Base-by-base conservation (phyloP, 2,113 vertebrate genomes). In the Nothobranchius furzeri region DNA sequence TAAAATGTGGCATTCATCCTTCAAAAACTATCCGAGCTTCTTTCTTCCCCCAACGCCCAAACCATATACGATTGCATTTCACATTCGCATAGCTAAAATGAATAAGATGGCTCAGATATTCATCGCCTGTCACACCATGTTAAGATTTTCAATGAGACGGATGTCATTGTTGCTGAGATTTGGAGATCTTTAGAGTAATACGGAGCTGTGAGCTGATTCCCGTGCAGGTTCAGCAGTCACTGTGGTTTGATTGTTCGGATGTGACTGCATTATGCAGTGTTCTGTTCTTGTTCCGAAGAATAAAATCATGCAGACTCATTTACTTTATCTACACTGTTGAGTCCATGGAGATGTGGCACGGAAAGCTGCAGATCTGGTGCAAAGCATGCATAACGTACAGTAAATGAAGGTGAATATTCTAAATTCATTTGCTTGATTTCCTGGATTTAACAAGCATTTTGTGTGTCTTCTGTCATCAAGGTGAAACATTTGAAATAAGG, bases 41-140 rank as follows among this genome's bases (percentile, higher is more conserved):
- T 59, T 58, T 12, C 50, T 67, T 30, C 61, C 35, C 59, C 25
- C 55, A 51, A 66, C 45, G 69, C 75, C 76, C 53, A 53, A 69
- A 65, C 70, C 37, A 61, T 52, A 52, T 70, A 55, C n/a, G 52
- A 63, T 70, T 70, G 84, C 61, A 80, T 70, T 74, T 54, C 68
- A 73, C 64, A 45, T 43, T 58, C 15, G 60, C 68, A 70, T 55
- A 68, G 64, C 81, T 78, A 86, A 83, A 84, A 72, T 58, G 59
- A 82, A 81, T 68, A 54, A 25, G 43, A 68, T 9, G 61, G n/a
- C 60, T 71, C 55, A 57, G 71, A 78, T 80, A 69, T 68, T 83
- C 73, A 76, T 85, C 76, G 60, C 63, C 30, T 60, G 71, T 85
- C 76, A 67, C 61, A 36, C 49, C 74, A 63, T 82, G 79, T 79